phyloP scores from a whole-genome alignment of 2,888 invertebrate species.

The Hirtodrosophila cameraria region DNA sequence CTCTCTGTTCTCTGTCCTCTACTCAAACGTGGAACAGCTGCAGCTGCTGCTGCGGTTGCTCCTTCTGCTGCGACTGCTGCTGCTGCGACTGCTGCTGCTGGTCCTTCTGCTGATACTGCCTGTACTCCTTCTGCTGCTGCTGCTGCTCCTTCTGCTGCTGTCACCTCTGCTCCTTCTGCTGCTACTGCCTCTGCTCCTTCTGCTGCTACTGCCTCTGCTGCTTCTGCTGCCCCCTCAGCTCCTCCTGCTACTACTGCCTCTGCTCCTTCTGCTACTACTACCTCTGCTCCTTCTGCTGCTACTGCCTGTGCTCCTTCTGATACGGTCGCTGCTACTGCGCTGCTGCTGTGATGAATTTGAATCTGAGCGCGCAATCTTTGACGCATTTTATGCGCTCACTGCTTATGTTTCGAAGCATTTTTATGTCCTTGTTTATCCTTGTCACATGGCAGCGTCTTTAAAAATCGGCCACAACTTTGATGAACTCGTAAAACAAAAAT shows the following conservation, averaged over 20 bases:
- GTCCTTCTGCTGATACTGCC: constrained; percentile 18
- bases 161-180: constrained; percentile 5
- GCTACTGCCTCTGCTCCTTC: not conserved
- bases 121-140: constrained; percentile 8
- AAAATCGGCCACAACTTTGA: constrained; percentile 73
- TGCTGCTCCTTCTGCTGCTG: not conserved
- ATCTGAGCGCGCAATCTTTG: constrained; percentile 66
- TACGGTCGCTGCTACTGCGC: not conserved
- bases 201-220: constrained; percentile 22
- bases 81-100: too few species aligned
- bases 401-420: constrained; percentile 40
- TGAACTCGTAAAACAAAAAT: constrained; percentile 73
- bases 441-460: constrained; percentile 68
- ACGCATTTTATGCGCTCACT: constrained; percentile 45
- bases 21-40: constrained; percentile 7
- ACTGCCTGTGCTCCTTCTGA: constrained; percentile 25
- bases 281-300: constrained; percentile 1
- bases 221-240: not conserved
- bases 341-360: constrained; percentile 42
- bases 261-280: constrained; percentile 2
- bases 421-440: constrained; percentile 78
- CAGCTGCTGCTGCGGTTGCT: constrained; percentile 9
- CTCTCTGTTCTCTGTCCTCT: too few species aligned
- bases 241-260: constrained; percentile 13
- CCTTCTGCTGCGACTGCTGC: too few species aligned